A percentile compares a stretch with the other conserved stretches of the same genome.
phyloP scores from a whole-genome alignment of 2,888 invertebrate genomes.

The Imbricaverruca yamaguchii region DNA sequence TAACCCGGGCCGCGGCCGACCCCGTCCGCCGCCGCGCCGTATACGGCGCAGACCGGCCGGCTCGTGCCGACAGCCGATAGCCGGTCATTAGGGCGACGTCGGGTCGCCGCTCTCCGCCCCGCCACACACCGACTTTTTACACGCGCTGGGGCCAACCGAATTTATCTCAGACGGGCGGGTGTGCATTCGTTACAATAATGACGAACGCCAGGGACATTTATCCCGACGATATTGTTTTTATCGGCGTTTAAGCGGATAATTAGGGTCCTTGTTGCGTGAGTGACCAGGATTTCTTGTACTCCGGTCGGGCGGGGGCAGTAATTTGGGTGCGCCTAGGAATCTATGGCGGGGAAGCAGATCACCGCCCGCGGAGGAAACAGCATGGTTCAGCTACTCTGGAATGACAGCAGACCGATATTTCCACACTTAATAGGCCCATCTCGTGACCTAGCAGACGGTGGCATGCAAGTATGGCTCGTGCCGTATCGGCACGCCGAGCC shows the following conservation, averaged over 20 bases:
- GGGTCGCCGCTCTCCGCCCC: neutral
- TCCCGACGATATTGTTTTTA: neutral
- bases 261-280: neutral
- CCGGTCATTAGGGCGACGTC: neutral
- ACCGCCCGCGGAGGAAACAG: neutral
- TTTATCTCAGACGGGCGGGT: neutral
- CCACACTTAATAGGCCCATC: neutral
- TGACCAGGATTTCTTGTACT: neutral
- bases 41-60: slow-evolving; percentile 3
- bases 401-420: slow-evolving; percentile 7
- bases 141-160: neutral
- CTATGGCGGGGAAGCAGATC: neutral
- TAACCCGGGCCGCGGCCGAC: neutral
- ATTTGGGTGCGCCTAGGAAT: neutral
- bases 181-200: slow-evolving; percentile 5
- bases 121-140: no score
- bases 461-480: neutral
- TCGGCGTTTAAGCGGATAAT: neutral
- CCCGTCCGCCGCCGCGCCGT: neutral
- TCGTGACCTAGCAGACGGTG: neutral
- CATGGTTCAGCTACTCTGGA: neutral
- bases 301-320: neutral
- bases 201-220: neutral
- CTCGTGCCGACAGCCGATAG: neutral
- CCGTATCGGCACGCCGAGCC: neutral